Evolutionary conservation across 35 echinoderm and acorn worm species (phyloP), one percentile per base, ranked within the genome.

Genomic region (Ophiothrix spiculata): DNA sequence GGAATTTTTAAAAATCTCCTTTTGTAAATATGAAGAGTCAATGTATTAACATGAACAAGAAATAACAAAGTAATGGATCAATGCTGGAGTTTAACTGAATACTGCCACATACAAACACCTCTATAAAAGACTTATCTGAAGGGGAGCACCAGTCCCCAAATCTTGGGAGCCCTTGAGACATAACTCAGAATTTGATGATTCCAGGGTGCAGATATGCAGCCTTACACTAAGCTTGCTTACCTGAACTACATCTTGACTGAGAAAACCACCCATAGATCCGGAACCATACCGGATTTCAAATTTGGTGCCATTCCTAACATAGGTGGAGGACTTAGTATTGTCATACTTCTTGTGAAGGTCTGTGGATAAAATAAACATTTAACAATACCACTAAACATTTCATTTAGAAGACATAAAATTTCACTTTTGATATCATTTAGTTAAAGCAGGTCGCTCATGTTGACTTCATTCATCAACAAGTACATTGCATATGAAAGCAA

Each of bases 281-380:
- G 91, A 91, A 0, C 95, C 95, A 75, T 98, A 98, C 73, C 87
- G 83, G 36, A 98, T 93, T 6, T 79, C 80, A 84, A 93, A 98
- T n/a, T 84, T 73, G 0, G 91, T 98, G 15, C 88, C 91, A 79
- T 98, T 98, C 28, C 38, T 46, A n/a, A 80, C 81, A 54, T 93
- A 98, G 1, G 91, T 93, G 4, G 88, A 88, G 4, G 95, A 98
- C 25, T 84, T 83, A 33, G 63, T 73, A 17, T 79, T 74, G 81
- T 98, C 85, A 37, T 98, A 98, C 40, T 89, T 93, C 35, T 88
- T 79, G 60, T 98, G 95, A 4, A 93, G 41, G 21, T 75, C 95
- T 98, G 86, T 19, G 37, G 33, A 64, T 34, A 84, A 38, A 34
- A 28, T 32, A 23, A 23, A 29, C 23, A 16, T 10, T 21, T 1